Percentiles rank a stretch among this genome's conserved stretches.
Conservation (phyloP, 2,888 invertebrate species). For the Ophion obscuratus region DNA sequence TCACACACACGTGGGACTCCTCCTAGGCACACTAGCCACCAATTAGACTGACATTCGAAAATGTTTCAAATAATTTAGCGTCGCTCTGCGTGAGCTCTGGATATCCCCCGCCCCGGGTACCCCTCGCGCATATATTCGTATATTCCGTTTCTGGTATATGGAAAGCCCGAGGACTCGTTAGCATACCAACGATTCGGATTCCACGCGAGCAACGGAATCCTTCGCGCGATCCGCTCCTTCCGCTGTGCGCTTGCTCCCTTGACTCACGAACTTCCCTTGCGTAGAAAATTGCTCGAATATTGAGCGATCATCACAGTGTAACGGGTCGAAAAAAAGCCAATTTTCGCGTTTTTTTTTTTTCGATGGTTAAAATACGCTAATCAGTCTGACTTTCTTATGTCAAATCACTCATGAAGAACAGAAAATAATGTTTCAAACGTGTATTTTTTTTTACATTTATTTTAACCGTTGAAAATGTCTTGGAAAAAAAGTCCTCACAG, state of each 20-base stretch:
- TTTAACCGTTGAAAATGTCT: too few relatives aligned
- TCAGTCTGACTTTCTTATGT: too few relatives aligned
- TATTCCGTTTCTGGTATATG: constrained; percentile 42
- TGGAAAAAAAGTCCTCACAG: too few relatives aligned
- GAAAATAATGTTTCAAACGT: too few relatives aligned
- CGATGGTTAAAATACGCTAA: too few relatives aligned
- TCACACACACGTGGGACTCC: constrained; percentile 64
- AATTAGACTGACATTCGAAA: constrained; percentile 68
- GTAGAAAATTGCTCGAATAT: background rate
- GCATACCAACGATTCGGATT: constrained; percentile 81
- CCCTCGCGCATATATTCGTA: background rate
- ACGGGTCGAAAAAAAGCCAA: too few relatives aligned
- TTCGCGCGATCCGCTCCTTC: background rate
- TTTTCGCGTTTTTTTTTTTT: too few relatives aligned
- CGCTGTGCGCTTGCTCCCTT: background rate
- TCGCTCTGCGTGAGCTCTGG: constrained; percentile 61
- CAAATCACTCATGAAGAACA: too few relatives aligned
- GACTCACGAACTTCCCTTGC: background rate
- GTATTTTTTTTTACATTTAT: too few relatives aligned
- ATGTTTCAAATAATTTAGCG: constrained; percentile 81
- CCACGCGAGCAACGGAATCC: background rate
- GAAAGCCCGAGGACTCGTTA: constrained; percentile 73
- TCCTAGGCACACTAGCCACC: constrained; percentile 71
- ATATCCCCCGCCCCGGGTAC: too few relatives aligned
- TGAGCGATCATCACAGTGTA: background rate